Base-by-base conservation (phyloP, 1,140 invertebrate genomes). In the Dendrolimus kikuchii region DNA sequence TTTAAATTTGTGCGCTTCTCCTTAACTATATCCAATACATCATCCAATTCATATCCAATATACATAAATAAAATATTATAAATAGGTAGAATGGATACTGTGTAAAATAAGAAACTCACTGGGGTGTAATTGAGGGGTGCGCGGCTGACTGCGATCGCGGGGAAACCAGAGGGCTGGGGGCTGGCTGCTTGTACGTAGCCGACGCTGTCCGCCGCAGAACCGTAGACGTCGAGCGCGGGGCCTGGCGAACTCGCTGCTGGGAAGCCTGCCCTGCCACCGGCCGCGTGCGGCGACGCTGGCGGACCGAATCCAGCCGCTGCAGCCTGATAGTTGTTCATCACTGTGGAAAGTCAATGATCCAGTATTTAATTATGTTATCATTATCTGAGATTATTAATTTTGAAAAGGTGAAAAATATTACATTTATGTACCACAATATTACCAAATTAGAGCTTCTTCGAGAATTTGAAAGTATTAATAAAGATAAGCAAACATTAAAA, bases 301-400 rank as follows among this genome's bases (percentile, higher is more conserved):
- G 90, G 89, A 64, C 92, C 95, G 68, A 93, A 94, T 46, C 92
- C 92, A 23, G 83, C 93, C 44, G 93, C 93, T 62, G 92, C 93
- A 46, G 93, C 93, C 82, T 94, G 95, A 89, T 97, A 96, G 90
- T 96, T 97, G 90, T 96, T 97, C 93, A 98, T 96, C 89, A 97
- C 95, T 96, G 92, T 50, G 64, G 53, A 69, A 8, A 55, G 38
- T 23, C 23, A 23, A 23, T 23, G 23, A 23, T 23, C 23, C 23
- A 23, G 23, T 23, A 23, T 23, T 23, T 23, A 23, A 23, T 23
- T 23, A 23, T 23, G 3, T 3, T 23, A 23, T 23, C 23, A 23
- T 23, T 3, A 23, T 23, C 23, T 2, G 23, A 23, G 23, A 23
- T 23, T 23, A 23, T 23, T 23, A 23, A 23, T 23, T 23, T 23